Conservation (phyloP, 2,113 vertebrate genomes). For the Ophthalmotilapia sp. region DNA sequence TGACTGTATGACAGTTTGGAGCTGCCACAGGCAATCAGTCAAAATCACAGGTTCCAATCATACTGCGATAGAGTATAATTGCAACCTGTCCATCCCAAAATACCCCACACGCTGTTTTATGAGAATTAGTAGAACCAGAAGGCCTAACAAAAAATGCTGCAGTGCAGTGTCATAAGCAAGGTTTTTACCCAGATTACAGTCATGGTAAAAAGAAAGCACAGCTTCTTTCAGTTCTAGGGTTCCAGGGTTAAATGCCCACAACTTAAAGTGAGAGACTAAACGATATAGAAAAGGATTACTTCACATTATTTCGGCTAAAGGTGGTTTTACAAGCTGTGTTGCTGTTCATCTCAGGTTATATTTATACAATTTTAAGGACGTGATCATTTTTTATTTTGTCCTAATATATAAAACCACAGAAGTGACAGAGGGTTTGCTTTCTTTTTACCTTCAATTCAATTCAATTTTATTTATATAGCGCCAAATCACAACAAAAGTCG, state of each 20-base stretch:
- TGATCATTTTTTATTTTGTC: not conserved
- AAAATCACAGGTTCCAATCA: not conserved
- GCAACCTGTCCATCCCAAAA: not conserved
- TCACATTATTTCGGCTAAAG: not conserved
- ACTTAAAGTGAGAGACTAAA: not conserved
- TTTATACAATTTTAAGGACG: not conserved
- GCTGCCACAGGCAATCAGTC: not conserved
- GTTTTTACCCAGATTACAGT: not conserved
- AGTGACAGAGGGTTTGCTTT: accelerated
- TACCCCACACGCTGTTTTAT: not conserved
- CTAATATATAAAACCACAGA: not conserved
- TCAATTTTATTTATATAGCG: no score
- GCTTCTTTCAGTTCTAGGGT: not conserved
- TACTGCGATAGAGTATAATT: not conserved
- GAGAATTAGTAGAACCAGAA: not conserved
- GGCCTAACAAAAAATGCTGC: not conserved
- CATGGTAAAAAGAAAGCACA: not conserved
- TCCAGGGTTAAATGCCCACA: not conserved
- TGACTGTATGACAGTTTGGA: not conserved
- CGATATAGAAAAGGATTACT: not conserved
- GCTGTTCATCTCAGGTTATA: not conserved
- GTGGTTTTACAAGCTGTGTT: not conserved
- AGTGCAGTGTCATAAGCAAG: not conserved
- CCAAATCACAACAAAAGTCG: no score
- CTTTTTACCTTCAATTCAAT: not conserved